These are phyloP conservation scores for Coilia nasus DNA, from an alignment of 2,797 vertebrate species.

Conservation along the genomic window DNA sequence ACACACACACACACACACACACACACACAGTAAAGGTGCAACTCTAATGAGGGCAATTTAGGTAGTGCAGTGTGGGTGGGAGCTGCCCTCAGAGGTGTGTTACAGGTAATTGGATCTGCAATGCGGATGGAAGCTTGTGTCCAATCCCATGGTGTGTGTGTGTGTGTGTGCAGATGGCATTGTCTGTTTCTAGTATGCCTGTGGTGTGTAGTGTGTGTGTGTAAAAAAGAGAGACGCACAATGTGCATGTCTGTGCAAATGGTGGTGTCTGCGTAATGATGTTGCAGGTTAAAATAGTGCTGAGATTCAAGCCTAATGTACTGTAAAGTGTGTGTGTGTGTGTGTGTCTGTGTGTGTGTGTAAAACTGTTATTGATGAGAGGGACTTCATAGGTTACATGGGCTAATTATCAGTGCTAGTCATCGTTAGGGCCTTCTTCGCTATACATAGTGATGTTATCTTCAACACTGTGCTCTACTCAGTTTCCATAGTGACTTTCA, in stretches of 20 bases:
- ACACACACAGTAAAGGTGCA: conserved; percentile 71
- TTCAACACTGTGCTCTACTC: conserved; percentile 71
- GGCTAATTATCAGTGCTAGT: no score
- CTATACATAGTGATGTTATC: no score
- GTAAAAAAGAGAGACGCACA: no score
- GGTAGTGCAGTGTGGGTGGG: conserved; percentile 78
- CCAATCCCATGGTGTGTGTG: background rate
- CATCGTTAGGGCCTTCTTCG: conserved; percentile 29
- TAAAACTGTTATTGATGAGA: background rate
- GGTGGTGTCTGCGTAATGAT: no score
- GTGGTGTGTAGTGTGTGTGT: background rate
- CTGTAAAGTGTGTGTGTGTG: background rate
- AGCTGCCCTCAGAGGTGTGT: conserved; percentile 86
- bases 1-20: conserved; percentile 35
- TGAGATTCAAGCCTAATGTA: no score
- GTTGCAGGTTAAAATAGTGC: no score
- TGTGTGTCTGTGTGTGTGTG: background rate
- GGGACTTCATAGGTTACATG: no score
- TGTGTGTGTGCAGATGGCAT: background rate
- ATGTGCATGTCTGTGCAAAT: no score
- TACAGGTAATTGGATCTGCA: conserved; percentile 94
- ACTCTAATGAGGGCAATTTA: conserved; percentile 94
- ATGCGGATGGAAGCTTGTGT: conserved; percentile 58
- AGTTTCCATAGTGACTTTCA: conserved; percentile 86
- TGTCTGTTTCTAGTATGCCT: background rate